Evolutionary conservation across 2,797 vertebrate genomes (phyloP).

Genomic region (Synanceia verrucosa): DNA sequence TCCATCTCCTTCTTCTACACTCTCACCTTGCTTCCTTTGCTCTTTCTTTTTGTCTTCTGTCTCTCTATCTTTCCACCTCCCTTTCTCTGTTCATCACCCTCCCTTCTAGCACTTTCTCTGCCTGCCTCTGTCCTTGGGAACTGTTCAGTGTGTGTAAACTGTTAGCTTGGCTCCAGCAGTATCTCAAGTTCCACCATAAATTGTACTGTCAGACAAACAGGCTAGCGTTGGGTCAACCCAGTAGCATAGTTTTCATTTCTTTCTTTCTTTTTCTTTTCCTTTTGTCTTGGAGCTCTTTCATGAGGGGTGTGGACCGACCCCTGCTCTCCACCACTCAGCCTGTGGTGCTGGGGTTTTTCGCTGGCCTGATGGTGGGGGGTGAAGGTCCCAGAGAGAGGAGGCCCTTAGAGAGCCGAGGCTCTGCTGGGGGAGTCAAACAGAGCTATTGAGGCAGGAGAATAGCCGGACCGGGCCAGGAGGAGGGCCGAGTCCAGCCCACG

Average conservation of each 20-base stretch:
- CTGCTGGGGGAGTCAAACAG: conserved; percentile 80
- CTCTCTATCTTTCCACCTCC: conserved; percentile 31
- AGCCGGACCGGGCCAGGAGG: conserved; percentile 74
- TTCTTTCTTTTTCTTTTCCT: not conserved
- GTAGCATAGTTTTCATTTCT: conserved; percentile 17
- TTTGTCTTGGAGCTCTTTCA: conserved; percentile 56
- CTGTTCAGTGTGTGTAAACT: conserved; percentile 64
- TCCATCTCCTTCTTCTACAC: not conserved
- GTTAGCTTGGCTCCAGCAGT: conserved; percentile 72
- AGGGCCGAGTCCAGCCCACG: conserved; percentile 70
- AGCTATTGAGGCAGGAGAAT: conserved; percentile 87
- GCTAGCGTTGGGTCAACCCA: conserved; percentile 57
- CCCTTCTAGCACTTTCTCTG: conserved; percentile 33
- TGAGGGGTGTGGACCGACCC: conserved; percentile 15
- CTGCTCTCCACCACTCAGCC: conserved; percentile 28
- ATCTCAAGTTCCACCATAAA: conserved; percentile 79
- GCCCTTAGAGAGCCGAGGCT: conserved; percentile 41
- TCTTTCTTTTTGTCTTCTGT: not conserved
- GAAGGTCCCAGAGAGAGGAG: conserved; percentile 67
- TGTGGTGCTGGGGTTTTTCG: conserved; percentile 16
- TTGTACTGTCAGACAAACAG: conserved; percentile 77
- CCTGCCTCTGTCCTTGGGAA: conserved; percentile 61
- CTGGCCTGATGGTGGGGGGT: conserved; percentile 38
- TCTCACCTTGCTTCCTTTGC: not conserved
- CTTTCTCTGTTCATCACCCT: conserved; percentile 29